A percentile compares a stretch with the other conserved stretches of the same genome.
Conservation (phyloP, 53 echinoderm and acorn worm genomes). For the Temnopleurus reevesii region DNA sequence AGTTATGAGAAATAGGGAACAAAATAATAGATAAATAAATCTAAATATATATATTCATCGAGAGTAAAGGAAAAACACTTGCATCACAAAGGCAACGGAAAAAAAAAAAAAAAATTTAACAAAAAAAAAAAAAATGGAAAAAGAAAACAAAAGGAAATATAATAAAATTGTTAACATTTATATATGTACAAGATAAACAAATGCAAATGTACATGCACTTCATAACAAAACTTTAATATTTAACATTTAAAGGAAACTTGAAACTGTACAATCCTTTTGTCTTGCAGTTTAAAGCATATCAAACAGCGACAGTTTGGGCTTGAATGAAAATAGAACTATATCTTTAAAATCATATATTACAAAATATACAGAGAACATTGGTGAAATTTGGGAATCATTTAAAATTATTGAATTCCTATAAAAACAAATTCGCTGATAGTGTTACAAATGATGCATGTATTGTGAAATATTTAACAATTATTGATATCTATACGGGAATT, state of each 20-base stretch:
- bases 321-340: constrained; percentile 19
- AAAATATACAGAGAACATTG: too few relatives aligned
- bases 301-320: background rate
- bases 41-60: constrained; percentile 47
- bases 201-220: background rate
- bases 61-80: background rate
- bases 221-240: background rate
- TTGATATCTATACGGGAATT: background rate
- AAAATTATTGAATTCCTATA: background rate
- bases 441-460: too few relatives aligned
- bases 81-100: background rate
- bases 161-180: background rate
- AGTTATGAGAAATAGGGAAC: background rate
- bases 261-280: background rate
- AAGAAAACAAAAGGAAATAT: background rate
- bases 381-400: background rate
- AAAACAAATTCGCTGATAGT: background rate
- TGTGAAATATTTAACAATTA: background rate
- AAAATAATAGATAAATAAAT: constrained; percentile 35
- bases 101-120: background rate
- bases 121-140: background rate
- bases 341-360: background rate
- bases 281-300: background rate
- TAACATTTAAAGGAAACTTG: background rate
- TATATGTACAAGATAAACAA: constrained; percentile 14